Conservation (phyloP, 2,888 invertebrate genomes). For the Andrena dorsata region DNA sequence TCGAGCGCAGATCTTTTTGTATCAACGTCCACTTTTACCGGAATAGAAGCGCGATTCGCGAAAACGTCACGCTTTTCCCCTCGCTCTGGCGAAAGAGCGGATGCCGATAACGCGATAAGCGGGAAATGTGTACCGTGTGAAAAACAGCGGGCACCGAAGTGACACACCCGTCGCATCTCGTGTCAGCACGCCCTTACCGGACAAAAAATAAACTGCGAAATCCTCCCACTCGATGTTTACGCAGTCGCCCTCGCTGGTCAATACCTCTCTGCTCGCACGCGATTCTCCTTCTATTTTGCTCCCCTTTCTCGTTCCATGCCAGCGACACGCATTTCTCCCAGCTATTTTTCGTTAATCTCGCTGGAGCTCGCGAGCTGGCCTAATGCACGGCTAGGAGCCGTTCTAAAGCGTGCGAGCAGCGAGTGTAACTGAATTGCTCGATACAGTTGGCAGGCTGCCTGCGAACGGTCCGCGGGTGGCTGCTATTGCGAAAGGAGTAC, state of each 20-base stretch:
- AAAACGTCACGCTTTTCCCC: conserved; percentile 35
- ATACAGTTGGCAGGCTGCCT: conserved; percentile 26
- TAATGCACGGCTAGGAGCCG: background rate
- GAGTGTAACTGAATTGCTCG: background rate
- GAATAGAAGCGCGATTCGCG: conserved; percentile 32
- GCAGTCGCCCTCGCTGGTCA: conserved; percentile 32
- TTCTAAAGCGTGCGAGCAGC: too few species aligned
- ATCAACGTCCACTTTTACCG: conserved; percentile 4
- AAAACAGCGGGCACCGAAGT: background rate
- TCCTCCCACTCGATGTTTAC: conserved; percentile 47
- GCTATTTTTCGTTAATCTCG: conserved; percentile 10
- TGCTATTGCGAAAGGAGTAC: background rate
- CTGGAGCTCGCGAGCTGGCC: background rate
- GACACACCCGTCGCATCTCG: conserved; percentile 21
- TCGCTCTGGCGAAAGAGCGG: conserved; percentile 27
- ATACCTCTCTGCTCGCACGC: conserved; percentile 39
- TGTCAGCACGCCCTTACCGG: conserved; percentile 36
- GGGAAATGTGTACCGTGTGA: background rate
- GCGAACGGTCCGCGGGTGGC: background rate
- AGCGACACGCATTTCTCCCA: background rate
- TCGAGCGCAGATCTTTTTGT: background rate
- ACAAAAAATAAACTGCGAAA: conserved; percentile 31
- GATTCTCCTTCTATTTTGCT: conserved; percentile 11
- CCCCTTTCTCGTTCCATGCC: background rate
- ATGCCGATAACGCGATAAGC: conserved; percentile 61